Percentiles rank a stretch among this genome's conserved stretches.
Evolutionary conservation across 2,888 invertebrate species (phyloP).

Genomic region (Coelinius sp.): DNA sequence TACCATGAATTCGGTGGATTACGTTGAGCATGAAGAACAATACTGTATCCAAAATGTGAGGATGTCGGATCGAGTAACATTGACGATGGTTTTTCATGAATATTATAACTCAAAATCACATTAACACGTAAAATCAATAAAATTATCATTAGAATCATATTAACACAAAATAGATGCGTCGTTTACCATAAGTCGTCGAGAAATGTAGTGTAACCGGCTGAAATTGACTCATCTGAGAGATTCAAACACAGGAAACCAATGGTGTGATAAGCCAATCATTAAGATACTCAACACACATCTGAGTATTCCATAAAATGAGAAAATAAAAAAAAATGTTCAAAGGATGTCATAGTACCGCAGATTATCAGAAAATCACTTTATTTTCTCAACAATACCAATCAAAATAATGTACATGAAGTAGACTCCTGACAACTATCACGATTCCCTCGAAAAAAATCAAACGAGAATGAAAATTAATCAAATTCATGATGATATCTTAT

Average conservation of each 20-base stretch:
- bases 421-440: not conserved
- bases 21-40: slow-evolving; percentile 46
- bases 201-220: not conserved
- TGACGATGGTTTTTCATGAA: slow-evolving; percentile 49
- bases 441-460: not conserved
- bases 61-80: slow-evolving; percentile 17
- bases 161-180: not conserved
- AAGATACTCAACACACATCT: not conserved
- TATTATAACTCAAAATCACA: slow-evolving; percentile 51
- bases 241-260: slow-evolving; percentile 51
- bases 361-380: slow-evolving; percentile 15
- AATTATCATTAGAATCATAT: slow-evolving; percentile 14
- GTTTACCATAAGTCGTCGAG: slow-evolving; percentile 7
- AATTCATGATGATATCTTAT: not conserved
- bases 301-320: not conserved
- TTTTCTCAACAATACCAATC: slow-evolving; percentile 4
- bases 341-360: not conserved
- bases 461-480: not conserved
- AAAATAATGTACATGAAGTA: slow-evolving; percentile 11
- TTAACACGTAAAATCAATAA: not conserved
- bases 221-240: slow-evolving; percentile 20
- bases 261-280: slow-evolving; percentile 54
- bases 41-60: slow-evolving; percentile 58
- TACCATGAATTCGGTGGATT: slow-evolving; percentile 18
- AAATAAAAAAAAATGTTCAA: not conserved